A percentile compares a stretch with the other conserved stretches of the same genome.
phyloP scores from a whole-genome alignment of 2,113 vertebrate genomes.

The Leucoraja erinaceus region DNA sequence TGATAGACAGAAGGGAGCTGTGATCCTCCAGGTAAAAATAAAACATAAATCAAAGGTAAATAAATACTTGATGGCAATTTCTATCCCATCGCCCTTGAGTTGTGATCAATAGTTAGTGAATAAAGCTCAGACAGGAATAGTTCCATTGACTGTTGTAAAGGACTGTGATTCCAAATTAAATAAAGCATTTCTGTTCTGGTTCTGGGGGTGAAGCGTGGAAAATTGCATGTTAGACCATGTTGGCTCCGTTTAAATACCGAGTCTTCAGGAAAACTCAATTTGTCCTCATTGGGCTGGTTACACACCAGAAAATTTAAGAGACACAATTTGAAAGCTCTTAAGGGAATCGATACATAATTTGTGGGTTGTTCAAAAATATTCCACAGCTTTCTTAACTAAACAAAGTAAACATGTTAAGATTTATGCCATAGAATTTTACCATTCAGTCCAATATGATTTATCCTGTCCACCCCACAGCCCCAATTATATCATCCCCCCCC shows the following conservation, averaged over 20 bases:
- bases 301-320: background rate
- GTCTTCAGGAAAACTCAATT: background rate
- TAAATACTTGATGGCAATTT: background rate
- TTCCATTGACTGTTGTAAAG: background rate
- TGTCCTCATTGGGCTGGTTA: background rate
- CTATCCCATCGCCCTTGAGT: background rate
- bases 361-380: background rate
- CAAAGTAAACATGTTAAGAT: background rate
- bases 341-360: background rate
- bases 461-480: too few relatives aligned
- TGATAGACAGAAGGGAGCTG: conserved; percentile 5
- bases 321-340: background rate
- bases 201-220: background rate
- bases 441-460: background rate
- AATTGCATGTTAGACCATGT: background rate
- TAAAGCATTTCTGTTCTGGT: background rate
- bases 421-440: background rate
- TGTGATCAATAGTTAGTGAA: background rate
- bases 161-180: background rate
- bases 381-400: background rate
- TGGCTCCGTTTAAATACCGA: background rate
- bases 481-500: too few relatives aligned
- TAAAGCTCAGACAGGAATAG: background rate
- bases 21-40: background rate
- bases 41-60: background rate